Conservation (phyloP, 2,113 vertebrate species). For the Marcusenius ussheri region DNA sequence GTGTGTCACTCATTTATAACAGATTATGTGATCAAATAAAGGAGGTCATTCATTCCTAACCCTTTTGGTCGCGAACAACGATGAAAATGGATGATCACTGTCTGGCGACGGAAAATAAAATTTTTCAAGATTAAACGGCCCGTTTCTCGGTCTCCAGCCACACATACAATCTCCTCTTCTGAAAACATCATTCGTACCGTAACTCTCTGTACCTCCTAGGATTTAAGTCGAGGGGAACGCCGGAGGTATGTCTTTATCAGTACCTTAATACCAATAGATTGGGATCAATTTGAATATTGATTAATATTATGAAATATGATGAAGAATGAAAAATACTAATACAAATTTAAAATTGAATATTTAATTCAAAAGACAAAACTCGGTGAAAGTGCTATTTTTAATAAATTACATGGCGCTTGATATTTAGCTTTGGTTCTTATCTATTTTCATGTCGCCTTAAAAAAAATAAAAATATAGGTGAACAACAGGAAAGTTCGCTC, state of each 20-base stretch:
- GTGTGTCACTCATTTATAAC: constrained; percentile 28
- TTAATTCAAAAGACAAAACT: neutral
- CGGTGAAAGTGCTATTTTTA: neutral
- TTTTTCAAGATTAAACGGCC: constrained; percentile 58
- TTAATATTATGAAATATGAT: constrained; percentile 27
- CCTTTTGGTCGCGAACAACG: constrained; percentile 52
- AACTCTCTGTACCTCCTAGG: neutral
- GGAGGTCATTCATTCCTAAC: constrained; percentile 34
- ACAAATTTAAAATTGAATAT: neutral
- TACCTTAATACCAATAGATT: constrained; percentile 26
- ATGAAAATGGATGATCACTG: constrained; percentile 68
- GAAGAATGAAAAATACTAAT: constrained; percentile 45
- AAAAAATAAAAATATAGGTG: constrained; percentile 39
- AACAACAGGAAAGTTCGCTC: constrained; percentile 55
- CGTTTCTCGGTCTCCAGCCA: constrained; percentile 58
- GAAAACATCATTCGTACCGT: constrained; percentile 48
- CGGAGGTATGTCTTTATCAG: constrained; percentile 62
- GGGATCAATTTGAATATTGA: neutral
- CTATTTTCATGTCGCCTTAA: constrained; percentile 50
- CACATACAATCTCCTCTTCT: constrained; percentile 57
- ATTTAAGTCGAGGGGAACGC: constrained; percentile 28
- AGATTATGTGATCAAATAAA: constrained; percentile 14
- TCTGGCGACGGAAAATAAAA: constrained; percentile 59
- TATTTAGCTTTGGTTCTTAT: constrained; percentile 32
- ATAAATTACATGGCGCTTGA: constrained; percentile 39